phyloP scores from a whole-genome alignment of 2,888 invertebrate genomes.

The Cheilosia grossa region DNA sequence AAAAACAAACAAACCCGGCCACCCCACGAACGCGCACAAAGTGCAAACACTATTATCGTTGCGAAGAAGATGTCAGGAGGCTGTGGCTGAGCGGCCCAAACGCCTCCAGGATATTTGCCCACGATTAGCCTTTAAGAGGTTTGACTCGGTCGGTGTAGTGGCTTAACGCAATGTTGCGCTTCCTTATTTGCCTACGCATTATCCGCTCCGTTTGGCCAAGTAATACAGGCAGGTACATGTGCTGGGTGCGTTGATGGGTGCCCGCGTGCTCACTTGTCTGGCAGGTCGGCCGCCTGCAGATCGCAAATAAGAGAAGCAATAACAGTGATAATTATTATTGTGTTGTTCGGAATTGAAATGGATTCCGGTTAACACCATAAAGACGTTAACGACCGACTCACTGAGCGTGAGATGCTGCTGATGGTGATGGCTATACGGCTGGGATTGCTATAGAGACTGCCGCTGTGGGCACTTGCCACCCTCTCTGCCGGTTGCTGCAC shows the following conservation, averaged over 20 bases:
- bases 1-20: conserved; percentile 71
- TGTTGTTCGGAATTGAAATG: conserved; percentile 71
- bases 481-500: conserved; percentile 53
- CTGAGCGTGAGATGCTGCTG: conserved; percentile 33
- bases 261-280: conserved; percentile 66
- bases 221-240: conserved; percentile 64
- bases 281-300: conserved; percentile 61
- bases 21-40: conserved; percentile 46
- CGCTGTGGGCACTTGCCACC: conserved; percentile 45
- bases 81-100: conserved; percentile 8
- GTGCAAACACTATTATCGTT: conserved; percentile 54
- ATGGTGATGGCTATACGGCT: conserved; percentile 7
- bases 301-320: conserved; percentile 57
- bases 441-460: conserved; percentile 3
- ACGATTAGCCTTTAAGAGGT: conserved; percentile 76
- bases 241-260: neutral
- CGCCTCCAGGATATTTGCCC: conserved; percentile 76
- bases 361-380: conserved; percentile 75
- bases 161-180: conserved; percentile 72
- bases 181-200: conserved; percentile 74
- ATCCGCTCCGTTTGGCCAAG: conserved; percentile 71
- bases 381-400: conserved; percentile 67
- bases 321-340: conserved; percentile 74
- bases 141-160: conserved; percentile 69
- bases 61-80: conserved; percentile 34